Percentiles rank a stretch among this genome's conserved stretches.
Conservation (phyloP, 2,888 invertebrate species). For the Pocota personata region DNA sequence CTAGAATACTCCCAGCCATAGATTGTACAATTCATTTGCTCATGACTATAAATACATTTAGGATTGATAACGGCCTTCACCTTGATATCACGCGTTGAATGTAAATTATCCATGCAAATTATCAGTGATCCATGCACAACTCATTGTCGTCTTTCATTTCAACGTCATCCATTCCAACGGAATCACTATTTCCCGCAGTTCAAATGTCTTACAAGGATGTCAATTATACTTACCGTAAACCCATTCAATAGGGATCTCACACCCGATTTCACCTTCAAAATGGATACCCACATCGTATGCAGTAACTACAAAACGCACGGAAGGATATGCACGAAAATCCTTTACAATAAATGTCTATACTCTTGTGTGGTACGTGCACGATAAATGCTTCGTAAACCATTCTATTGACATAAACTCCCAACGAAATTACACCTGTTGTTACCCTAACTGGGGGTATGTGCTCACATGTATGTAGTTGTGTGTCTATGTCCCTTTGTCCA, state of each 20-base stretch:
- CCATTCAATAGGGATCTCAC: background rate
- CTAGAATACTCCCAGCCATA: too few species aligned
- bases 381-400: slow-evolving; percentile 53
- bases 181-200: background rate
- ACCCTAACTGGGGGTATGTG: background rate
- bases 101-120: too few species aligned
- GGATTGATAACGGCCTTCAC: too few species aligned
- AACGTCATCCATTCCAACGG: background rate
- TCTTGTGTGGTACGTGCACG: slow-evolving; percentile 44
- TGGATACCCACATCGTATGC: slow-evolving; percentile 6
- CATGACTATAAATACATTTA: too few species aligned
- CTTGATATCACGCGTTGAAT: too few species aligned
- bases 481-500: slow-evolving; percentile 36
- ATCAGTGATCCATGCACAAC: too few species aligned
- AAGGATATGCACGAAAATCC: slow-evolving; percentile 47
- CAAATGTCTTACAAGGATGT: background rate
- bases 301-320: background rate
- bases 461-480: background rate
- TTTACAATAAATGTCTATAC: slow-evolving; percentile 40
- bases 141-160: too few species aligned
- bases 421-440: slow-evolving; percentile 66
- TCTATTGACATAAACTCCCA: slow-evolving; percentile 53
- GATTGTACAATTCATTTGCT: too few species aligned
- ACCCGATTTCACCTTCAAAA: slow-evolving; percentile 1
- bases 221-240: slow-evolving; percentile 1